Percentiles rank a stretch among this genome's conserved stretches.
phyloP scores from a whole-genome alignment of 2,888 invertebrate genomes.

The Orchesella flavescens region DNA sequence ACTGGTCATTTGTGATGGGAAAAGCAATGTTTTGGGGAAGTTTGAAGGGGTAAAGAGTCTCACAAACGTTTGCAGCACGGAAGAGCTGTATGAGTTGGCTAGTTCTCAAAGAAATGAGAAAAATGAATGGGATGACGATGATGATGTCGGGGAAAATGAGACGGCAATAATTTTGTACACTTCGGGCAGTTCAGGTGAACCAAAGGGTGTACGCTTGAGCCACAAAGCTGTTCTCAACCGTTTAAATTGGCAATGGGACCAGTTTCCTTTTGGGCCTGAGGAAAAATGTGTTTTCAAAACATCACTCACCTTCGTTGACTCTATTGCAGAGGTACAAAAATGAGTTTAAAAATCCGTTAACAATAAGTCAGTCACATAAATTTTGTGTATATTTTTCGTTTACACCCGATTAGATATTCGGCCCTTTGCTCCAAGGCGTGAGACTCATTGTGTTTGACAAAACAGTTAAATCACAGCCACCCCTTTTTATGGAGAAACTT shows the following conservation, averaged over 20 bases:
- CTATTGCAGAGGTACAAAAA: slow-evolving; percentile 76
- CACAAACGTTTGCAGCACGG: slow-evolving; percentile 35
- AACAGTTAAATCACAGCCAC: slow-evolving; percentile 74
- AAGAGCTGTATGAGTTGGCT: no score
- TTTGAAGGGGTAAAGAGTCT: slow-evolving; percentile 51
- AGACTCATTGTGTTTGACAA: slow-evolving; percentile 84
- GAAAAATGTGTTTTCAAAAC: slow-evolving; percentile 89
- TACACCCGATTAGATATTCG: slow-evolving; percentile 83
- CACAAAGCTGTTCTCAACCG: slow-evolving; percentile 86
- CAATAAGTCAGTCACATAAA: no score
- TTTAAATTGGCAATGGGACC: slow-evolving; percentile 89
- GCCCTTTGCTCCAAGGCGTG: slow-evolving; percentile 83
- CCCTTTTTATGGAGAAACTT: slow-evolving; percentile 57
- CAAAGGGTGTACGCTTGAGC: slow-evolving; percentile 81
- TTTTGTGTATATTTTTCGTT: no score
- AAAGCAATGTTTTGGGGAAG: slow-evolving; percentile 75
- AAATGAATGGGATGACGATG: no score
- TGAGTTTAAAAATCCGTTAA: neutral
- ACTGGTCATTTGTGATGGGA: slow-evolving; percentile 81
- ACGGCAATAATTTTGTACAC: slow-evolving; percentile 86
- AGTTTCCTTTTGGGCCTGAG: slow-evolving; percentile 84
- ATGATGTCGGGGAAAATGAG: slow-evolving; percentile 72
- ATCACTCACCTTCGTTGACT: slow-evolving; percentile 93
- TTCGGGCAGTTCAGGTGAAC: slow-evolving; percentile 77
- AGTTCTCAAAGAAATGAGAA: no score